Evolutionary conservation across 2,888 invertebrate species (phyloP).

Genomic region (Drosophila mettleri): DNA sequence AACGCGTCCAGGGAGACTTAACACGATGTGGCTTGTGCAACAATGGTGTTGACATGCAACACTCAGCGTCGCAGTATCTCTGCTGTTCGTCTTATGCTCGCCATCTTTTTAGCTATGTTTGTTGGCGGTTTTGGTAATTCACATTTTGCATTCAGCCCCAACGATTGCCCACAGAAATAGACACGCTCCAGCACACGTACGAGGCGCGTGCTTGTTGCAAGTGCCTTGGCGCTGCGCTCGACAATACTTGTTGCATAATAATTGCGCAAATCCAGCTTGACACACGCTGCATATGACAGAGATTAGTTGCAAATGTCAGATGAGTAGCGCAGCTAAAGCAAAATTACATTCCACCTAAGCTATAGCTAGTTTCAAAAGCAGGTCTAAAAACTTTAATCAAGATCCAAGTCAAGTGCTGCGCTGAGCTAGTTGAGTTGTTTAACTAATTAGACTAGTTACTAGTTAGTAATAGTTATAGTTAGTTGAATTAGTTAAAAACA

Average conservation of each 20-base stretch:
- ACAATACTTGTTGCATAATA: slow-evolving; percentile 75
- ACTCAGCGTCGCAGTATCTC: slow-evolving; percentile 31
- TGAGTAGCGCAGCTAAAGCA: background rate
- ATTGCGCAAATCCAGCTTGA: slow-evolving; percentile 28
- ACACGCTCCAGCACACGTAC: slow-evolving; percentile 10
- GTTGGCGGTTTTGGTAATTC: slow-evolving; percentile 52
- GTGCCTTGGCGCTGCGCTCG: slow-evolving; percentile 37
- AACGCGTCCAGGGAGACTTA: slow-evolving; percentile 58
- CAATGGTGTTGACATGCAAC: slow-evolving; percentile 65
- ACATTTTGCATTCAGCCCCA: slow-evolving; percentile 57
- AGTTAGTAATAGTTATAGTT: no score
- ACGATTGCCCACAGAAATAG: slow-evolving; percentile 32
- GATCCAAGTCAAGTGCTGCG: no score
- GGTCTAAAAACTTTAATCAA: background rate
- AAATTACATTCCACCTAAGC: background rate
- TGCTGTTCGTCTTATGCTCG: background rate
- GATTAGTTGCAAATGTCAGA: background rate
- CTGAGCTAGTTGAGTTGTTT: background rate
- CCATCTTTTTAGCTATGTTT: slow-evolving; percentile 14
- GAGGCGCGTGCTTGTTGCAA: slow-evolving; percentile 9
- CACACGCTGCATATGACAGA: slow-evolving; percentile 12
- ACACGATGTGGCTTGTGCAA: slow-evolving; percentile 44
- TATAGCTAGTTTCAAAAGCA: background rate
- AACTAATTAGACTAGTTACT: background rate
- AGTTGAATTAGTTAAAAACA: no score